phyloP scores from a whole-genome alignment of 2,888 invertebrate genomes.

The Arrhopalites spinosus region DNA sequence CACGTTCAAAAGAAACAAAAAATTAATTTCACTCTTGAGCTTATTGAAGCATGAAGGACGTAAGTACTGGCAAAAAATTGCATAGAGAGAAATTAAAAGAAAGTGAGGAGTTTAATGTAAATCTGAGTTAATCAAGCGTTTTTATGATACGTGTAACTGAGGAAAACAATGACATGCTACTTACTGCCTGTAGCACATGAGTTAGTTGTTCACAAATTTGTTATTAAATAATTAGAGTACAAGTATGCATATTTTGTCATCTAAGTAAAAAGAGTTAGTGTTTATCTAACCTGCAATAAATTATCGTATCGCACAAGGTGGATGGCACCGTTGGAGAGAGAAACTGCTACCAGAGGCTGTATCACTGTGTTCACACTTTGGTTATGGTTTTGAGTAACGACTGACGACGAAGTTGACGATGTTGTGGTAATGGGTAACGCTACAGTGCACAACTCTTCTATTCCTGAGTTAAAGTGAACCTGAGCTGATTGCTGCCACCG shows the following conservation, averaged over 20 bases:
- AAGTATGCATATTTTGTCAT: not conserved
- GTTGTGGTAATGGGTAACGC: constrained; percentile 44
- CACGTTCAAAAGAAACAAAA: not conserved
- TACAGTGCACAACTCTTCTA: constrained; percentile 47
- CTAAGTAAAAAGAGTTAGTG: not conserved
- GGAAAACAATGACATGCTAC: no score
- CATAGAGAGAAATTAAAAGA: not conserved
- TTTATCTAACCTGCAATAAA: constrained; percentile 50
- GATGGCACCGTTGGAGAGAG: constrained; percentile 49
- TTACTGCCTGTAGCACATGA: no score
- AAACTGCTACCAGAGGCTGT: constrained; percentile 49
- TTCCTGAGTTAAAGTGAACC: constrained; percentile 43
- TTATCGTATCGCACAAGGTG: constrained; percentile 50
- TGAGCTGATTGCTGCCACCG: constrained; percentile 52
- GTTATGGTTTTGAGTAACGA: constrained; percentile 24
- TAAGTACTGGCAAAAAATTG: not conserved
- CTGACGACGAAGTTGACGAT: constrained; percentile 28
- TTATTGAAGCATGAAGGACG: constrained; percentile 19
- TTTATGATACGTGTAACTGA: no score
- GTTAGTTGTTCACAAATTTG: no score
- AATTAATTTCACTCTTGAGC: constrained; percentile 20
- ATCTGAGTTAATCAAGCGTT: no score
- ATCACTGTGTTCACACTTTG: constrained; percentile 33
- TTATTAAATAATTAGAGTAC: no score
- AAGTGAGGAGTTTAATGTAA: no score